phyloP scores from a whole-genome alignment of 1,140 invertebrate species.

The Drosophila cardini region DNA sequence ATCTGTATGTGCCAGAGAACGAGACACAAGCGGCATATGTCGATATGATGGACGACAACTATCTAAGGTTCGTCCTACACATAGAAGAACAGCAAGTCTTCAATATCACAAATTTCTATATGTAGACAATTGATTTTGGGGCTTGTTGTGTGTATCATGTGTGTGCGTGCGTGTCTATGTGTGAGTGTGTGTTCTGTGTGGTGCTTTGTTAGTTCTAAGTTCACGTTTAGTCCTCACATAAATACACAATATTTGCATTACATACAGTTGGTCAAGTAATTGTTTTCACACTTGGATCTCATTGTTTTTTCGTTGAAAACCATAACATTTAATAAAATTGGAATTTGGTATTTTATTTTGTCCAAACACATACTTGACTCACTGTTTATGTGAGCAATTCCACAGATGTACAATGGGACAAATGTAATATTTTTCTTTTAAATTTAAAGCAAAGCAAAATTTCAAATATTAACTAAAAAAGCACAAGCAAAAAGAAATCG shows the following conservation, averaged over 20 bases:
- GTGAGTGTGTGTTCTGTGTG: constrained; percentile 14
- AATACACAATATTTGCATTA: background rate
- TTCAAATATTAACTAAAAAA: no score
- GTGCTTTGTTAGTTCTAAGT: background rate
- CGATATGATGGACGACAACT: constrained; percentile 82
- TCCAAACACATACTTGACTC: no score
- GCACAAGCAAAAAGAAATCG: no score
- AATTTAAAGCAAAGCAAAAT: no score
- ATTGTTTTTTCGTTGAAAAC: no score
- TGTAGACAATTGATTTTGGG: constrained; percentile 47
- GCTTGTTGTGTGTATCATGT: background rate
- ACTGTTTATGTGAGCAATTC: no score
- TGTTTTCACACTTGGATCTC: no score
- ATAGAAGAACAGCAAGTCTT: constrained; percentile 78
- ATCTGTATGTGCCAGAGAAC: constrained; percentile 81
- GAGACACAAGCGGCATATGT: constrained; percentile 75
- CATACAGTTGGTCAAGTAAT: no score
- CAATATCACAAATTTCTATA: constrained; percentile 72
- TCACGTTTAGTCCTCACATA: background rate
- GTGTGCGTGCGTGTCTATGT: constrained; percentile 28
- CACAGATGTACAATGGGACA: no score
- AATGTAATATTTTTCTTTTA: no score
- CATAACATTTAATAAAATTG: no score
- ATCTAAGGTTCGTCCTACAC: constrained; percentile 83
- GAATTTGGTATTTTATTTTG: no score